Conservation (phyloP, 2,113 vertebrate species). For the Ptilorrhoa leucosticta region DNA sequence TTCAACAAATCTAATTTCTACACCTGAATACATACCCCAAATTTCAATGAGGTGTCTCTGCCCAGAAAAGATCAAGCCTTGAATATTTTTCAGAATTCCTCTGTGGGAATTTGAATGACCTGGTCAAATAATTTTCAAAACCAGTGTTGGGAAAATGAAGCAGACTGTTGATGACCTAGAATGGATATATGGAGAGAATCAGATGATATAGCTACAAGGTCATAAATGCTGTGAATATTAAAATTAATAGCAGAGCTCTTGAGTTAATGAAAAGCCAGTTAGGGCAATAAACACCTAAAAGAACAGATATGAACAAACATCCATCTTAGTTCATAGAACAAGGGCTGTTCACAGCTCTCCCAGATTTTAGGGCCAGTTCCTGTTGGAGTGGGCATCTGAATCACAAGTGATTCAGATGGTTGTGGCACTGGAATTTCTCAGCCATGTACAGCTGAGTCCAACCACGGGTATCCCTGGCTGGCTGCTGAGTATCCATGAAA, state of each 20-base stretch:
- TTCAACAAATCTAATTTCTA: not conserved
- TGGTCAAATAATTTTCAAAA: not conserved
- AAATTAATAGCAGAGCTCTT: conserved; percentile 39
- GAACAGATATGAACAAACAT: not conserved
- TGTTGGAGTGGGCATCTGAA: conserved; percentile 2
- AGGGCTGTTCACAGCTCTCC: not conserved
- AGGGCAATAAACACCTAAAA: conserved; percentile 21
- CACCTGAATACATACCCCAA: fast-evolving
- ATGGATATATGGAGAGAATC: not conserved
- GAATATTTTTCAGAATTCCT: not conserved
- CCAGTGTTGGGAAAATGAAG: not conserved
- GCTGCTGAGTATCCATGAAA: not conserved
- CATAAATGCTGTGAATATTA: conserved; percentile 11
- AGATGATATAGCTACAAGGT: not conserved
- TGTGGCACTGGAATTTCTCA: not conserved
- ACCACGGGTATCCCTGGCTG: not conserved
- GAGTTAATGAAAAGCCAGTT: conserved; percentile 57
- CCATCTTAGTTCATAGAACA: not conserved
- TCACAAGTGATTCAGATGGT: not conserved
- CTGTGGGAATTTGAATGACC: not conserved
- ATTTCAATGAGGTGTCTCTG: not conserved
- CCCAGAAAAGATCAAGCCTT: not conserved
- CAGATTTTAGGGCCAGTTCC: conserved; percentile 1
- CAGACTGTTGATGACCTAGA: not conserved
- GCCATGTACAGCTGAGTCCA: not conserved